Conservation (phyloP, 2,888 invertebrate genomes). For the Bembecia ichneumoniformis region DNA sequence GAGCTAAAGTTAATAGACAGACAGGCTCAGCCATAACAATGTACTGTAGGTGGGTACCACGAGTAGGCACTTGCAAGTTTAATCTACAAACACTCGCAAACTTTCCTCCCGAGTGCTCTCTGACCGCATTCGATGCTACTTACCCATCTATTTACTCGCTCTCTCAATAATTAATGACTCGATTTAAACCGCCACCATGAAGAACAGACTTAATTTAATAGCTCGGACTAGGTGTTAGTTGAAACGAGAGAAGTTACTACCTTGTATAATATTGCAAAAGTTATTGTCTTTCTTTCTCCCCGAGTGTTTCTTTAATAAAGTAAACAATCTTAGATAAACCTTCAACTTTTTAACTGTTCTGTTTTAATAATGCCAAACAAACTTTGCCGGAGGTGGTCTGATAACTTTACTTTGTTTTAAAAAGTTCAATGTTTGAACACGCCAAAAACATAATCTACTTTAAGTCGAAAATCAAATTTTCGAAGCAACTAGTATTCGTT, state of each 20-base stretch:
- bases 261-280: no score
- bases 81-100: conserved; percentile 13
- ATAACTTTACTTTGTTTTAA: no score
- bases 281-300: no score
- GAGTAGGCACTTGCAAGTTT: not conserved
- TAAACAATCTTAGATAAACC: no score
- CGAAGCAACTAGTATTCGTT: no score
- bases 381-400: no score
- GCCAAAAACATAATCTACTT: conserved; percentile 1
- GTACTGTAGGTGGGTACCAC: not conserved
- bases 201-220: conserved; percentile 23
- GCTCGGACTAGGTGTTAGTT: conserved; percentile 7
- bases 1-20: not conserved
- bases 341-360: no score
- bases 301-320: no score
- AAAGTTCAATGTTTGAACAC: conserved; percentile 4
- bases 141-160: conserved; percentile 6
- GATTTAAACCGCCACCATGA: conserved; percentile 23
- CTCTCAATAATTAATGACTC: conserved; percentile 35
- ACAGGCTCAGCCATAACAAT: not conserved
- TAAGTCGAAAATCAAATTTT: no score
- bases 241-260: no score
- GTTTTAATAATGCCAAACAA: no score
- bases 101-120: conserved; percentile 17
- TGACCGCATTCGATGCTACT: not conserved